Evolutionary conservation across 2,113 vertebrate genomes (phyloP).

Genomic region (Corythoichthys haematopterus): DNA sequence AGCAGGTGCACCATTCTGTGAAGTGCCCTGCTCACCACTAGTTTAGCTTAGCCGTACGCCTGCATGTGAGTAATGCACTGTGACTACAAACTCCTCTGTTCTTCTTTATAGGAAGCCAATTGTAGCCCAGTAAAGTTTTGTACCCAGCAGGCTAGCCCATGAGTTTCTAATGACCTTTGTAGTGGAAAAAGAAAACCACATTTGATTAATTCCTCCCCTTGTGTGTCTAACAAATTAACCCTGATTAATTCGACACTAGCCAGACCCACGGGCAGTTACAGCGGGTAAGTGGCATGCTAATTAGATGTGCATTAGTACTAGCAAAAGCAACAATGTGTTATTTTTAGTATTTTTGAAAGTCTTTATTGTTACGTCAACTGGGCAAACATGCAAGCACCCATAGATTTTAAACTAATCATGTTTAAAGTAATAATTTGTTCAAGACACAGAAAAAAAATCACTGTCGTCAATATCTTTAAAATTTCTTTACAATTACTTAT

Average conservation of each 20-base stretch:
- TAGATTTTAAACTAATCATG: background rate
- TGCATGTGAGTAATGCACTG: conserved; percentile 43
- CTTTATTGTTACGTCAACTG: conserved; percentile 6
- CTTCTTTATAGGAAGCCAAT: conserved; percentile 48
- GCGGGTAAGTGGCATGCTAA: conserved; percentile 46
- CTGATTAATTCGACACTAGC: conserved; percentile 58
- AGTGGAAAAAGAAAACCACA: conserved; percentile 44
- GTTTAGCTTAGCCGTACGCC: conserved; percentile 40
- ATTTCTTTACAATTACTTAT: conserved; percentile 8
- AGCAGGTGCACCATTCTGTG: conserved; percentile 50
- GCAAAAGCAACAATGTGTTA: conserved; percentile 18
- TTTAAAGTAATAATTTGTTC: conserved; percentile 6
- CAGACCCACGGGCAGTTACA: conserved; percentile 31
- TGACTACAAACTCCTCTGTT: conserved; percentile 54
- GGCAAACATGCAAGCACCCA: background rate
- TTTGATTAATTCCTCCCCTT: conserved; percentile 56
- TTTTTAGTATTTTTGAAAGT: conserved; percentile 13
- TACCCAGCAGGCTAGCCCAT: conserved; percentile 40
- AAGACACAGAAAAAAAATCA: conserved; percentile 1
- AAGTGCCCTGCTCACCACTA: conserved; percentile 39
- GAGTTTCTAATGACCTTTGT: conserved; percentile 57
- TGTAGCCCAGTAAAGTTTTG: conserved; percentile 55
- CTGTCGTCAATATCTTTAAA: conserved; percentile 17
- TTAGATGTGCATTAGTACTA: conserved; percentile 36
- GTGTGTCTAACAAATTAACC: conserved; percentile 66